Percentiles rank a stretch among this genome's conserved stretches.
Evolutionary conservation across 2,888 invertebrate genomes (phyloP).

Genomic region (Lasioglossum lativentre): DNA sequence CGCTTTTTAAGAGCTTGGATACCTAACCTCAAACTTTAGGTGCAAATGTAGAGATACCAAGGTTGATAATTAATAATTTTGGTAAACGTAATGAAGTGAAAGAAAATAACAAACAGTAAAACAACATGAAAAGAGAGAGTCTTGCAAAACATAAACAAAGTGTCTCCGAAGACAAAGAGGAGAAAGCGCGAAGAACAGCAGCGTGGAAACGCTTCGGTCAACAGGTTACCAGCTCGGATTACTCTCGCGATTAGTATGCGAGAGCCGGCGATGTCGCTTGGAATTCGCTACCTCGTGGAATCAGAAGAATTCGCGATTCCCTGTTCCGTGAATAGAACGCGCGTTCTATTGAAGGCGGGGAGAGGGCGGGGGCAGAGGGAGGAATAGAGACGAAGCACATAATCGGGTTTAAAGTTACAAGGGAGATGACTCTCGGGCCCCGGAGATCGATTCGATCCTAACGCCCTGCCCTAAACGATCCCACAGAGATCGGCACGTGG

Average conservation of each 20-base stretch:
- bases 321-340: not conserved
- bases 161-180: not conserved
- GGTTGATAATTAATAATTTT: no score
- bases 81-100: not conserved
- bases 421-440: constrained; percentile 10
- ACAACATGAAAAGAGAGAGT: not conserved
- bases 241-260: constrained; percentile 19
- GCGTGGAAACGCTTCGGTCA: constrained; percentile 50
- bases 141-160: not conserved
- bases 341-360: not conserved
- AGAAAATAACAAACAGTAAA: not conserved
- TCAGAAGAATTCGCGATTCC: constrained; percentile 7
- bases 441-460: constrained; percentile 73
- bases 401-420: constrained; percentile 52
- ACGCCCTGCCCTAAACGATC: constrained; percentile 79
- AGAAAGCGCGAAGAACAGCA: not conserved
- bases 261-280: constrained; percentile 5
- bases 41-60: no score
- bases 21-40: no score
- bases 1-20: no score
- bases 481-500: constrained; percentile 83
- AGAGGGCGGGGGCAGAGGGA: not conserved
- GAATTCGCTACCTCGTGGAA: constrained; percentile 24
- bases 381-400: constrained; percentile 17
- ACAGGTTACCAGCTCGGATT: constrained; percentile 25